These are phyloP conservation scores for Drosophila yooni DNA, from an alignment of 2,888 invertebrate genomes.

Conservation along the genomic window DNA sequence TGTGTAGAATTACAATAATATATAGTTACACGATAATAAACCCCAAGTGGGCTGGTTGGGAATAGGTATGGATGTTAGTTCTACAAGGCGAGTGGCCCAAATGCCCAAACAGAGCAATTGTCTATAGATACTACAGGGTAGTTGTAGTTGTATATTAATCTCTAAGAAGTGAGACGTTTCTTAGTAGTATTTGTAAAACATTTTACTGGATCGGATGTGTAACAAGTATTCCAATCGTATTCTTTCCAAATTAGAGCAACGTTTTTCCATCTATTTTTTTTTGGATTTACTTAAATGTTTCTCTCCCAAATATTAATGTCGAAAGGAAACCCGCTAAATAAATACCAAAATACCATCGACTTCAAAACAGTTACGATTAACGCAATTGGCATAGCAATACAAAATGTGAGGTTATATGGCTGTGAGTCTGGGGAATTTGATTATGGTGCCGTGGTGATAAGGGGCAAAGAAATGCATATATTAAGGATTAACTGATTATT, in stretches of 20 bases:
- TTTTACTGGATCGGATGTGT: not conserved
- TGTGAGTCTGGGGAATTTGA: constrained; percentile 1
- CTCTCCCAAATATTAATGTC: not conserved
- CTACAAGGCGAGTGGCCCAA: not conserved
- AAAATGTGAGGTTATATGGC: constrained; percentile 20
- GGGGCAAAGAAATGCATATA: constrained; percentile 24
- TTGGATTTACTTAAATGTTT: not conserved
- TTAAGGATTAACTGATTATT: constrained; percentile 14
- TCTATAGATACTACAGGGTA: no score
- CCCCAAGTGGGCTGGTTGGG: not conserved
- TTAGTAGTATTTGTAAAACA: not conserved
- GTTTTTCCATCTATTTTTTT: not conserved
- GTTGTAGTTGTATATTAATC: not conserved
- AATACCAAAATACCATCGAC: not conserved
- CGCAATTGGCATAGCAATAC: not conserved
- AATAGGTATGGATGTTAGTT: not conserved
- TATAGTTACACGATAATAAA: not conserved
- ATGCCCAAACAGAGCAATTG: not conserved
- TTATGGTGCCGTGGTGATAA: constrained; percentile 14
- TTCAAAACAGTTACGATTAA: constrained; percentile 19
- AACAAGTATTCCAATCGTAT: not conserved
- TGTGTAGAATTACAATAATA: not conserved
- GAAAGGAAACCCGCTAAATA: not conserved
- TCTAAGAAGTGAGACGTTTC: not conserved
- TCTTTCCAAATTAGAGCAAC: not conserved